phyloP scores from a whole-genome alignment of 1,140 invertebrate genomes.

The Papilio dardanus region DNA sequence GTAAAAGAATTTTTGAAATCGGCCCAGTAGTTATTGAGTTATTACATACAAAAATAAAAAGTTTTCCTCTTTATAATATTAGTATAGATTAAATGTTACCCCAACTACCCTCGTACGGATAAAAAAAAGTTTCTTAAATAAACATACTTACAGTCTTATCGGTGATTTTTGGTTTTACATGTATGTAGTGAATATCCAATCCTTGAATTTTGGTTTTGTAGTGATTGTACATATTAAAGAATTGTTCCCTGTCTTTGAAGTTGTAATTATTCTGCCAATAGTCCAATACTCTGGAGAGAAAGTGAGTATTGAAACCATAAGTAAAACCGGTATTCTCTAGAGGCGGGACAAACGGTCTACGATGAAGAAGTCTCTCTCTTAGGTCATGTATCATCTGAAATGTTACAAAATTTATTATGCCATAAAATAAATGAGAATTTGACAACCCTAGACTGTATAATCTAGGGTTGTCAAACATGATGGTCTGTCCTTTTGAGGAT shows the following conservation, averaged over 20 bases:
- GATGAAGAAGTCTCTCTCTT: slow-evolving; percentile 83
- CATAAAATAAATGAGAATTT: neutral
- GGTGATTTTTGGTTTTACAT: slow-evolving; percentile 64
- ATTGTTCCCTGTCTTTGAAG: slow-evolving; percentile 87
- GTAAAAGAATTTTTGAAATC: too few relatives aligned
- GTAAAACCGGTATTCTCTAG: slow-evolving; percentile 85
- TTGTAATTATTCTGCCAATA: slow-evolving; percentile 89
- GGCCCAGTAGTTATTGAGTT: too few relatives aligned
- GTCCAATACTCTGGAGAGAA: slow-evolving; percentile 85
- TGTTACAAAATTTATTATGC: slow-evolving; percentile 12
- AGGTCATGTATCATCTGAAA: slow-evolving; percentile 86
- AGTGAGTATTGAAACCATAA: slow-evolving; percentile 82
- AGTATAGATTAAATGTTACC: too few relatives aligned
- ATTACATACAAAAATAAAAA: too few relatives aligned
- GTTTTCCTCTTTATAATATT: too few relatives aligned
- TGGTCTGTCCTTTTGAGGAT: too few relatives aligned
- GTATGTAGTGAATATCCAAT: slow-evolving; percentile 75
- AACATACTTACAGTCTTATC: slow-evolving; percentile 60
- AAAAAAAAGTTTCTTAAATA: slow-evolving; percentile 10
- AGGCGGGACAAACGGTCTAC: slow-evolving; percentile 83
- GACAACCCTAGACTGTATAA: neutral
- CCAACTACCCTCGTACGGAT: too few relatives aligned
- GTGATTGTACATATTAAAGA: slow-evolving; percentile 88
- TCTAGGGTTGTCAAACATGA: too few relatives aligned
- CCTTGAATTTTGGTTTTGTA: slow-evolving; percentile 88